These are phyloP conservation scores for Pachyseris speciosa DNA, from an alignment of 64 coral and sea anemone genomes.

Conservation along the genomic window DNA sequence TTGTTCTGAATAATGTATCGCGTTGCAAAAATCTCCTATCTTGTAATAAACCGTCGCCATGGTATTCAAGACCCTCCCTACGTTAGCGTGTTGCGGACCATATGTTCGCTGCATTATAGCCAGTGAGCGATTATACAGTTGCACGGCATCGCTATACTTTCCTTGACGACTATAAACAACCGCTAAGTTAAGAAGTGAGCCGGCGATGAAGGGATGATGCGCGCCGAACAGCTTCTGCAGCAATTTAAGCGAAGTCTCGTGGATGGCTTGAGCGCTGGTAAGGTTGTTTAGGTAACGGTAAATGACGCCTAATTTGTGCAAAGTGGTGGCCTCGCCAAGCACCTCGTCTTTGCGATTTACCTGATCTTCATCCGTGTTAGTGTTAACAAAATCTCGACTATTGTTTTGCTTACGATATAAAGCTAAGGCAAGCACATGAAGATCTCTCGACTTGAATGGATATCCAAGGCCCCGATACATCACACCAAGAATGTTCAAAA, in stretches of 20 bases:
- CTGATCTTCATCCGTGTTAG: not conserved
- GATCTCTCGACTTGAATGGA: conserved; percentile 68
- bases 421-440: conserved; percentile 55
- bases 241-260: conserved; percentile 52
- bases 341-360: not conserved
- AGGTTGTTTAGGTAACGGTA: conserved; percentile 81
- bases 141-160: conserved; percentile 36
- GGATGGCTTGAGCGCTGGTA: conserved; percentile 23
- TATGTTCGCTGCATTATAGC: conserved; percentile 36
- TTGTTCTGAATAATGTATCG: conserved; percentile 57
- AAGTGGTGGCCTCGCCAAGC: conserved; percentile 68
- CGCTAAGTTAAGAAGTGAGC: conserved; percentile 76
- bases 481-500: conserved; percentile 65
- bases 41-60: conserved; percentile 73
- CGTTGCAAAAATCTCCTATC: conserved; percentile 59
- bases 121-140: conserved; percentile 74
- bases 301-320: conserved; percentile 83
- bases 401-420: not conserved
- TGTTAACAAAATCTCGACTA: not conserved
- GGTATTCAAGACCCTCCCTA: conserved; percentile 71
- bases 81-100: conserved; percentile 64
- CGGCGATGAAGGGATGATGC: conserved; percentile 41
- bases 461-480: conserved; percentile 75
- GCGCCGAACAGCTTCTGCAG: conserved; percentile 36
- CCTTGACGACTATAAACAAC: conserved; percentile 82